phyloP scores from a whole-genome alignment of 2,113 vertebrate species.

The Illadopsis cleaveri region DNA sequence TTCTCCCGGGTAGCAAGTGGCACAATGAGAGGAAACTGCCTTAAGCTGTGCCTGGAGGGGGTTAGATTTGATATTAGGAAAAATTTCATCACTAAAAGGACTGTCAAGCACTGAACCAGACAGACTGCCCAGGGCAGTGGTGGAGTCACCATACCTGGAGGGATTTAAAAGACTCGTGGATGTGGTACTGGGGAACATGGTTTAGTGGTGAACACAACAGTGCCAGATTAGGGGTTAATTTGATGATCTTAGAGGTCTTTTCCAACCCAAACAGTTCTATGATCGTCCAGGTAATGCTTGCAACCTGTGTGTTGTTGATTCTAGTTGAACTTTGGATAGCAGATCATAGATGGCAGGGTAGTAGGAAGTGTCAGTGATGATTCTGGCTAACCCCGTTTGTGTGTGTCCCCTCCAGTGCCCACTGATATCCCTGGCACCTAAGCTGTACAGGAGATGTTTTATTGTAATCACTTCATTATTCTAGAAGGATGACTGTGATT shows the following conservation, averaged over 20 bases:
- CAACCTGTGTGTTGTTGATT: constrained; percentile 28
- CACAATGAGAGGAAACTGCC: background rate
- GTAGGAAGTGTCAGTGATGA: constrained; percentile 17
- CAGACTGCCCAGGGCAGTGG: background rate
- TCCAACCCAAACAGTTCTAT: background rate
- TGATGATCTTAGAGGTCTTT: background rate
- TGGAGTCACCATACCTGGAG: background rate
- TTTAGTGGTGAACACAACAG: background rate
- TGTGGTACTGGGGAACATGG: background rate
- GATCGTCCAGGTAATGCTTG: constrained; percentile 51
- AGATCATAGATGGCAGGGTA: constrained; percentile 2
- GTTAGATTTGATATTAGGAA: background rate
- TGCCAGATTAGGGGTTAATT: background rate
- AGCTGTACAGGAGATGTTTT: background rate
- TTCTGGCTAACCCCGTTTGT: constrained; percentile 4
- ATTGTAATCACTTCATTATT: background rate
- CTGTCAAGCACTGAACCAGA: background rate
- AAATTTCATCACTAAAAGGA: background rate
- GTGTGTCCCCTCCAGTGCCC: background rate
- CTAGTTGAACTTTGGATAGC: constrained; percentile 12
- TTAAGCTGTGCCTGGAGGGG: background rate
- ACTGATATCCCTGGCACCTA: background rate
- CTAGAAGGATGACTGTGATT: background rate
- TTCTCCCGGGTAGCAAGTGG: background rate
- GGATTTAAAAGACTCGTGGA: background rate